Evolutionary conservation across 1,140 invertebrate species (phyloP).

Genomic region (Drosophila persimilis): DNA sequence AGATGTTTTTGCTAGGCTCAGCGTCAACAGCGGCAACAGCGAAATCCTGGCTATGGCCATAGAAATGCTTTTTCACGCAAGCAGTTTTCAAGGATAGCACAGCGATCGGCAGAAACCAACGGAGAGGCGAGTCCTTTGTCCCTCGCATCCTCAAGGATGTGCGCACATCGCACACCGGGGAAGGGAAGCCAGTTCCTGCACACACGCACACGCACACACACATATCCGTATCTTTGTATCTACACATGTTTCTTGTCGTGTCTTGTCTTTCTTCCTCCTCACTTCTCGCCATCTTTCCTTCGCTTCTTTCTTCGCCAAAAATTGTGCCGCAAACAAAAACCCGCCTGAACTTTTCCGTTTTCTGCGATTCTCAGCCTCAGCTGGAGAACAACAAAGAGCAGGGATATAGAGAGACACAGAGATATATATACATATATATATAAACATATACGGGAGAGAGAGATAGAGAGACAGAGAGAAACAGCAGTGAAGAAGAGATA

Average conservation of each 20-base stretch:
- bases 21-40: neutral
- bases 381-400: neutral
- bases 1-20: conserved; percentile 34
- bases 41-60: no score
- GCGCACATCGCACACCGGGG: no score
- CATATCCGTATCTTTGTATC: conserved; percentile 28
- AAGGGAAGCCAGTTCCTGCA: neutral
- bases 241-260: conserved; percentile 37
- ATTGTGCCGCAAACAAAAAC: conserved; percentile 5
- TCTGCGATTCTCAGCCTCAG: conserved; percentile 16
- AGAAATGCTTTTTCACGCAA: neutral
- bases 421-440: no score
- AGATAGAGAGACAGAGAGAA: neutral
- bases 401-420: neutral
- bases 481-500: conserved; percentile 37
- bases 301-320: conserved; percentile 38
- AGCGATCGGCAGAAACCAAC: neutral
- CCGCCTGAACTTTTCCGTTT: conserved; percentile 11
- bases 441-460: neutral
- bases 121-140: neutral
- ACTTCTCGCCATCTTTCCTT: conserved; percentile 10
- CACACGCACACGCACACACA: neutral
- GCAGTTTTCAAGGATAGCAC: conserved; percentile 1
- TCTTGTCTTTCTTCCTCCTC: neutral
- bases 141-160: conserved; percentile 2